phyloP scores from a whole-genome alignment of 2,888 invertebrate genomes.

The Empis stercorea region DNA sequence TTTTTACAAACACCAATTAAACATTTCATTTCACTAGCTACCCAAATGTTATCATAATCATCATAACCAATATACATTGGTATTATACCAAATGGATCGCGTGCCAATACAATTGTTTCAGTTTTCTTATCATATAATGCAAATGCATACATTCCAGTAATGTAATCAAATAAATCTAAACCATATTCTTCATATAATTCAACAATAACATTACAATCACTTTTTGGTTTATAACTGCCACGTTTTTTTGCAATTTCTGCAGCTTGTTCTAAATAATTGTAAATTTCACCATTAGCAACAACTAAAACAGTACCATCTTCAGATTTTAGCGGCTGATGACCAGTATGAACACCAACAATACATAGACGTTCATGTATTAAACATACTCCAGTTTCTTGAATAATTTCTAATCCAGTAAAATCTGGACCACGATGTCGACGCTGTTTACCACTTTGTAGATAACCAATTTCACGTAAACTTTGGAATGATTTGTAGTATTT shows the following conservation, averaged over 20 bases:
- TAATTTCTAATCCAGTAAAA: slow-evolving; percentile 26
- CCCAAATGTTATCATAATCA: slow-evolving; percentile 29
- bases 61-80: slow-evolving; percentile 34
- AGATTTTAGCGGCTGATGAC: slow-evolving; percentile 30
- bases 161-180: slow-evolving; percentile 23
- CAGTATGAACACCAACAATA: slow-evolving; percentile 28
- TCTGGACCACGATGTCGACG: slow-evolving; percentile 32
- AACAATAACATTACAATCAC: slow-evolving; percentile 34
- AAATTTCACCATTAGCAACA: slow-evolving; percentile 34
- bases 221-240: slow-evolving; percentile 27
- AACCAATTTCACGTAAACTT: slow-evolving; percentile 28
- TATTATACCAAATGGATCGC: slow-evolving; percentile 35
- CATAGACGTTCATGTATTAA: slow-evolving; percentile 31
- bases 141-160: slow-evolving; percentile 34
- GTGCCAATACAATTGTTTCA: slow-evolving; percentile 27
- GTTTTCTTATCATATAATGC: slow-evolving; percentile 28
- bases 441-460: slow-evolving; percentile 29
- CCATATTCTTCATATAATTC: slow-evolving; percentile 30
- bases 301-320: slow-evolving; percentile 24
- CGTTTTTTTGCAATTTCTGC: slow-evolving; percentile 26
- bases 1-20: slow-evolving; percentile 25
- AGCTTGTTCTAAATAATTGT: slow-evolving; percentile 31
- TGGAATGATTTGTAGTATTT: slow-evolving; percentile 20
- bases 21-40: slow-evolving; percentile 35
- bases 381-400: slow-evolving; percentile 26